Percentiles rank a stretch among this genome's conserved stretches.
Conservation (phyloP, 2,797 vertebrate species). For the Discoglossus pictus region DNA sequence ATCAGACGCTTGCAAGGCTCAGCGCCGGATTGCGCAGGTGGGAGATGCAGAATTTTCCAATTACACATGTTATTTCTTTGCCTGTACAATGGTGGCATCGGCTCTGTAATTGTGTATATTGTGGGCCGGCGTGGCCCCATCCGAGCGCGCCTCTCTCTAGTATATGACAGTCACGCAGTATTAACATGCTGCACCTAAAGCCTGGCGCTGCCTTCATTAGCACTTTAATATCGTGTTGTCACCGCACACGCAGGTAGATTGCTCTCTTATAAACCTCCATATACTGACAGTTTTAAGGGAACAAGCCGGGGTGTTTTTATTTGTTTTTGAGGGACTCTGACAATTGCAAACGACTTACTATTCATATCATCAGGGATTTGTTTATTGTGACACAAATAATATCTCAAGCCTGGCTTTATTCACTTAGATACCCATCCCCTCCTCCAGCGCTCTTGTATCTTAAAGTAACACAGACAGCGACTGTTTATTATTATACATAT, state of each 20-base stretch:
- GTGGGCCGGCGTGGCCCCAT: not conserved
- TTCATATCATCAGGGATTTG: too few relatives aligned
- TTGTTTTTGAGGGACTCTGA: constrained; percentile 8
- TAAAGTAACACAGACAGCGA: too few relatives aligned
- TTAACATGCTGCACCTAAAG: constrained; percentile 32
- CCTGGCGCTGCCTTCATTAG: constrained; percentile 9
- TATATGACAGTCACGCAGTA: constrained; percentile 43
- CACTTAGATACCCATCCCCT: too few relatives aligned
- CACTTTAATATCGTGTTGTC: constrained; percentile 33
- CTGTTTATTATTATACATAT: too few relatives aligned
- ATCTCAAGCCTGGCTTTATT: too few relatives aligned
- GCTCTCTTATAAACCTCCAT: not conserved
- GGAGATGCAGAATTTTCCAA: constrained; percentile 40
- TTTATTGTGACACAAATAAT: too few relatives aligned
- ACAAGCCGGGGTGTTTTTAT: not conserved
- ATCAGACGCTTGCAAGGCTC: constrained; percentile 30
- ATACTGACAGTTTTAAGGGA: not conserved
- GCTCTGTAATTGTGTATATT: constrained; percentile 33
- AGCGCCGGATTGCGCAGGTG: constrained; percentile 7
- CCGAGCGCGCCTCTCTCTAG: constrained; percentile 10
- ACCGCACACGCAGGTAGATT: constrained; percentile 20
- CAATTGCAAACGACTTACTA: constrained; percentile 3
- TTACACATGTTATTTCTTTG: constrained; percentile 26
- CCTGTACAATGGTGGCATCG: constrained; percentile 19
- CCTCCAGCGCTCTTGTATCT: too few relatives aligned